A percentile compares a stretch with the other conserved stretches of the same genome.
Evolutionary conservation across 2,113 vertebrate genomes (phyloP).

Genomic region (Ifrita kowaldi): DNA sequence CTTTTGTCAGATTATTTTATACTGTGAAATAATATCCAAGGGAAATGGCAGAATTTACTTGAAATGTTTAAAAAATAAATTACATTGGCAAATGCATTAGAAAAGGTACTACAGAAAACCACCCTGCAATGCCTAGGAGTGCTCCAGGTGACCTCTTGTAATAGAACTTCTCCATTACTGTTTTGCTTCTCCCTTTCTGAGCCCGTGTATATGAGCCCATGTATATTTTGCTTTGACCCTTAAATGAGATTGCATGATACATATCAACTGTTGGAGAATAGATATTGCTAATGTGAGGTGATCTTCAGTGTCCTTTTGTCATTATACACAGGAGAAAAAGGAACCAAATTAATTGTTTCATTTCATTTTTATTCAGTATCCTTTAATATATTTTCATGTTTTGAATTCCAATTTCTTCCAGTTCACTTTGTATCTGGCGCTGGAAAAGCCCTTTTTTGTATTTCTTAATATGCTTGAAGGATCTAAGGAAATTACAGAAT

Average conservation of each 20-base stretch:
- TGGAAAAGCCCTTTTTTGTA: slow-evolving; percentile 28
- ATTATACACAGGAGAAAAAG: background rate
- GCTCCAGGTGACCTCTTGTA: background rate
- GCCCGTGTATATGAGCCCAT: background rate
- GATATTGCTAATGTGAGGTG: background rate
- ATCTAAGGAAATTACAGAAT: slow-evolving; percentile 53
- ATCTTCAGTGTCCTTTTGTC: slow-evolving; percentile 9
- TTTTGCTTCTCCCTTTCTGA: background rate
- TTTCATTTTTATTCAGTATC: slow-evolving; percentile 37
- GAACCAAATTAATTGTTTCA: slow-evolving; percentile 46
- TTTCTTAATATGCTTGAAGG: slow-evolving; percentile 47
- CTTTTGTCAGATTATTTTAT: background rate
- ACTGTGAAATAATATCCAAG: background rate
- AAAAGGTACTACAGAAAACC: background rate
- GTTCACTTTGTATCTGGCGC: background rate
- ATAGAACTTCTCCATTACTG: background rate
- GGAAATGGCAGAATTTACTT: background rate
- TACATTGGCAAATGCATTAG: background rate
- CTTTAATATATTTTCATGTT: slow-evolving; percentile 43
- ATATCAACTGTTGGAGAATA: background rate
- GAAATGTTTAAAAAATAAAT: background rate
- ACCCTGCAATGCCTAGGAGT: background rate
- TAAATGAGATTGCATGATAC: slow-evolving; percentile 4
- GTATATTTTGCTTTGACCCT: slow-evolving; percentile 1
- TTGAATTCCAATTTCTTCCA: slow-evolving; percentile 49